Percentiles rank a stretch among this genome's conserved stretches.
These are phyloP conservation scores for Pogonocichla stellata DNA, from an alignment of 2,113 vertebrate species.

Conservation along the genomic window DNA sequence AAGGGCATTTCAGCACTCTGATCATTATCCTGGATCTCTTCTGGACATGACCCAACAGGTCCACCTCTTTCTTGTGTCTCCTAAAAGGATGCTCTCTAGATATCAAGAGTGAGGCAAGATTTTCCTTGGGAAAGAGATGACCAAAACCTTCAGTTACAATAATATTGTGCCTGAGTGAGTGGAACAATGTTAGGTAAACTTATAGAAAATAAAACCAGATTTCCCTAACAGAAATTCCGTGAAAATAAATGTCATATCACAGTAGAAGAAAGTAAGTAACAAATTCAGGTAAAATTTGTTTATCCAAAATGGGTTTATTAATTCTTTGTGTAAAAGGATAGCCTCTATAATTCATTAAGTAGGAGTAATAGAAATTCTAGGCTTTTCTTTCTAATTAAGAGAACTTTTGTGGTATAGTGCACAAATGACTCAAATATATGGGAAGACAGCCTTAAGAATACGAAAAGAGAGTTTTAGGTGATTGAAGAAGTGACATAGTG, in stretches of 20 bases:
- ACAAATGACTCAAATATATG: neutral
- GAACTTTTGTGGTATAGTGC: neutral
- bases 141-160: neutral
- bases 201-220: neutral
- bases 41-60: neutral
- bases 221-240: neutral
- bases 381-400: neutral
- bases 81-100: neutral
- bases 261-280: neutral
- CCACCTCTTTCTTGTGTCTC: neutral
- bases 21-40: neutral
- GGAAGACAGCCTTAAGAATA: neutral
- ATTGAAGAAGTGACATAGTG: neutral
- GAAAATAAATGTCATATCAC: neutral
- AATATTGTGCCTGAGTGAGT: neutral
- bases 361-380: neutral
- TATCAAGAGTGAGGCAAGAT: neutral
- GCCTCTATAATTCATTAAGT: neutral
- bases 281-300: neutral
- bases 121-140: neutral
- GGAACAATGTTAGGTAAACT: neutral
- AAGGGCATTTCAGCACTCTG: neutral
- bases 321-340: neutral
- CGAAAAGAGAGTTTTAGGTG: neutral
- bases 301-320: neutral